Evolutionary conservation across 2,113 vertebrate species (phyloP), one percentile per base, ranked within the genome.

Genomic region (Nibea albiflora): DNA sequence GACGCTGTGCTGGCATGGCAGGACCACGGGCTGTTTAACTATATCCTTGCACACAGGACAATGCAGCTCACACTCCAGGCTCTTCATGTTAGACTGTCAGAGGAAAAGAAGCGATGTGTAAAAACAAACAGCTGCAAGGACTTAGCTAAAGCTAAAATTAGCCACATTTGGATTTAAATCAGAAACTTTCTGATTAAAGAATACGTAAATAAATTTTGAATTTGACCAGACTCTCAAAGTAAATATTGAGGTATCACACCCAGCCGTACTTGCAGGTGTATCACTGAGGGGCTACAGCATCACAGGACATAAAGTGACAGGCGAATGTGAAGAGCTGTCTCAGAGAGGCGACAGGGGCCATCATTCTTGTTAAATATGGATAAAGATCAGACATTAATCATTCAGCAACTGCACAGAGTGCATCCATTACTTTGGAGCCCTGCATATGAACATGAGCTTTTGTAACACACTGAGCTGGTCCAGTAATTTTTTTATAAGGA

Each of bases 31-130:
- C 93, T 99, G 97, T 84, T 98, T 98, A 89, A 97, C 97, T 81
- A 98, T 97, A 83, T 98, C 97, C 83, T 97, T 97, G 91, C 98
- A 99, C 88, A 98, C 96, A 0, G 97, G 95, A 71, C 98, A 99
- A 54, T 97, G 95, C 83, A 99, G 93, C 88, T 99, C 98, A 16
- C 95, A 94, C 93, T 99, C 98, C 96, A 99, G 96, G 94, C 97
- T 98, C 95, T 97, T 98, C 96, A 99, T 97, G 93, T 96, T 97
- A 9, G 96, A 96, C 98, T 99, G 93, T 14, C 85, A 83, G 50
- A 86, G 50, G 39, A 31, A 81, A 65, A 76, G 16, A 64, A 19
- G 16, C 0, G 19, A 63, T 46, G 44, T 46, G 11, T 46, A 14
- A 71, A 20, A 2, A 31, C 2, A 12, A 53, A 10, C 50, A 39